phyloP scores from a whole-genome alignment of 2,888 invertebrate species.

The Dryomyza anilis region DNA sequence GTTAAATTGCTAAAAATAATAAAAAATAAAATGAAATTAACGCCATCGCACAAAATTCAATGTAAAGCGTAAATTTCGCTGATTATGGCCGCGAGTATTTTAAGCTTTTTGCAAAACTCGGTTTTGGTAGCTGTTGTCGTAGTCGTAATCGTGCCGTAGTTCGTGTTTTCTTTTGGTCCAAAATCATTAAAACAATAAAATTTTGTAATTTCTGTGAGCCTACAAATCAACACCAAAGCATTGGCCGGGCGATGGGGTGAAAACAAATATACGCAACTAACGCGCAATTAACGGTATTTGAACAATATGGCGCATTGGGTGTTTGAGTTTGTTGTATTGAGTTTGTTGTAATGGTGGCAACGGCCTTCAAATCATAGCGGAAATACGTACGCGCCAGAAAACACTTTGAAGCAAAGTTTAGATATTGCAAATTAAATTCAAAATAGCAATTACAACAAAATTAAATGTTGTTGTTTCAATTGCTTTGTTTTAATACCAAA shows the following conservation, averaged over 20 bases:
- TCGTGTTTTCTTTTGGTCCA: background rate
- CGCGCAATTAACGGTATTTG: constrained; percentile 1
- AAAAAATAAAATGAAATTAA: too few species aligned
- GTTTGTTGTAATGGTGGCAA: background rate
- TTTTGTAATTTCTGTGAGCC: background rate
- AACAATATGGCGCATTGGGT: background rate
- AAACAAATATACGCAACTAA: background rate
- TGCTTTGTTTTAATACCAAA: too few species aligned
- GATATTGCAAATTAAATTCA: background rate
- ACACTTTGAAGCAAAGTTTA: background rate
- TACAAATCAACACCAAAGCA: background rate
- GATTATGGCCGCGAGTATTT: constrained; percentile 1
- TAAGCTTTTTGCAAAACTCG: background rate
- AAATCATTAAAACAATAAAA: constrained; percentile 7
- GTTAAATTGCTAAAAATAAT: too few species aligned
- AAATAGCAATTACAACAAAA: background rate
- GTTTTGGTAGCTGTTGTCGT: background rate
- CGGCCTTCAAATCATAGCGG: background rate
- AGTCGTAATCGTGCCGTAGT: background rate
- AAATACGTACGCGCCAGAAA: background rate
- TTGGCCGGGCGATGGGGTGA: background rate
- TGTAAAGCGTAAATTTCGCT: background rate
- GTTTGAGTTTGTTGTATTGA: too few species aligned
- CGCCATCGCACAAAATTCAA: background rate
- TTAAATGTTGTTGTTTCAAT: background rate